These are phyloP conservation scores for Harpegnathos saltator DNA, from an alignment of 1,140 invertebrate species.

Conservation along the genomic window DNA sequence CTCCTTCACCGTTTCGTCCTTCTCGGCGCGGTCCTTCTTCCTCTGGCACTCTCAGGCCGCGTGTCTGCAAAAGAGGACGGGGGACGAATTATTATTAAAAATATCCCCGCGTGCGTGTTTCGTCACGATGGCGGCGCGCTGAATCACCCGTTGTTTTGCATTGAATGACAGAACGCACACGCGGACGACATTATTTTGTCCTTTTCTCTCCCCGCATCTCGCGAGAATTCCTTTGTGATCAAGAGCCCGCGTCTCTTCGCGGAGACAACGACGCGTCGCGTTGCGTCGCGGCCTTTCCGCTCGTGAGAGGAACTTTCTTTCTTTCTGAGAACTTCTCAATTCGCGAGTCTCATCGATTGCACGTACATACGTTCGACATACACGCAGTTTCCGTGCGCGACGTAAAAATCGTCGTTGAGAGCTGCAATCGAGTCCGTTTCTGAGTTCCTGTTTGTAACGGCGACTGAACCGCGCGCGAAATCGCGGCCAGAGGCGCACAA, in stretches of 20 bases:
- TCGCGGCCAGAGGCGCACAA: too few species aligned
- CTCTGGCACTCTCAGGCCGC: conserved; percentile 18
- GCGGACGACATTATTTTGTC: background rate
- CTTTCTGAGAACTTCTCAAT: too few species aligned
- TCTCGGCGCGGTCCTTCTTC: background rate
- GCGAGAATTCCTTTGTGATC: conserved; percentile 46
- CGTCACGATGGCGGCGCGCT: conserved; percentile 18
- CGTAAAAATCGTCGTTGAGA: too few species aligned
- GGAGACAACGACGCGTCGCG: conserved; percentile 1
- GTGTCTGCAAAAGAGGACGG: conserved; percentile 45
- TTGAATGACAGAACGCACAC: conserved; percentile 36
- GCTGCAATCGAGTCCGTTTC: background rate
- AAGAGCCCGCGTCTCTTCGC: background rate
- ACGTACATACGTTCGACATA: too few species aligned
- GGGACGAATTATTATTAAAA: conserved; percentile 44
- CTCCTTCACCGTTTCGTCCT: conserved; percentile 1
- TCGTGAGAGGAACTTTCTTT: background rate
- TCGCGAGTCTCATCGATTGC: too few species aligned
- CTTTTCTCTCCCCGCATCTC: conserved; percentile 15
- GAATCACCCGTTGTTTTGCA: conserved; percentile 58
- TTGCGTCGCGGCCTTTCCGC: background rate
- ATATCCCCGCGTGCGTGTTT: conserved; percentile 4
- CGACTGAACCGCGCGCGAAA: background rate
- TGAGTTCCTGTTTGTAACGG: background rate
- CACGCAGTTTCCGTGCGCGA: too few species aligned